Evolutionary conservation across 2,888 invertebrate species (phyloP).

Genomic region (Sarcophaga caerulescens): DNA sequence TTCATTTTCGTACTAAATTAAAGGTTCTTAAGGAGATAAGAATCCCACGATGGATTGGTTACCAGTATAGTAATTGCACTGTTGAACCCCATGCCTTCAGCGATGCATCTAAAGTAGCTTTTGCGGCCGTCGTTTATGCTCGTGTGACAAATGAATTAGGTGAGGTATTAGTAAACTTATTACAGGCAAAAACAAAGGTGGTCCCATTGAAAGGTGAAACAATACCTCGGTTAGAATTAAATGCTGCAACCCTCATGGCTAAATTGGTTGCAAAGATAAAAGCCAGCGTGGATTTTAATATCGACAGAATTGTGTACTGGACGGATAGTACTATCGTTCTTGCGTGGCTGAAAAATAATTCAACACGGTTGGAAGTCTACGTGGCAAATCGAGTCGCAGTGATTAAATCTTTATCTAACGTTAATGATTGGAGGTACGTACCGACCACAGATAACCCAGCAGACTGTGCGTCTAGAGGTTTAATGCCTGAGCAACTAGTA

Average conservation of each 20-base stretch:
- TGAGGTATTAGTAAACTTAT: not conserved
- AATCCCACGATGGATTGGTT: slow-evolving; percentile 49
- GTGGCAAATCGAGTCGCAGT: slow-evolving; percentile 24
- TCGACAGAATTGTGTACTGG: slow-evolving; percentile 24
- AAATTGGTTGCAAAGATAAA: slow-evolving; percentile 1
- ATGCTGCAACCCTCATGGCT: slow-evolving; percentile 5
- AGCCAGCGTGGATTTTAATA: not conserved
- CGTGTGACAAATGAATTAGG: slow-evolving; percentile 13
- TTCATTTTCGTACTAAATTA: slow-evolving; percentile 38
- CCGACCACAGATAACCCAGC: slow-evolving; percentile 6
- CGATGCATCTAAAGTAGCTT: slow-evolving; percentile 55
- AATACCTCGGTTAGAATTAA: slow-evolving; percentile 22
- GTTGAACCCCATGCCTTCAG: slow-evolving; percentile 61
- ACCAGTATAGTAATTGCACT: not conserved
- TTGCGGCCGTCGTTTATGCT: slow-evolving; percentile 53
- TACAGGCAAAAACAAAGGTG: slow-evolving; percentile 29
- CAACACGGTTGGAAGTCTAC: too few species aligned
- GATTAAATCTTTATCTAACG: slow-evolving; percentile 3
- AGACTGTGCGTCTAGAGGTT: slow-evolving; percentile 31
- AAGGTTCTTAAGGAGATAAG: slow-evolving; percentile 39
- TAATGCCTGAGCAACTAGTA: slow-evolving; percentile 29
- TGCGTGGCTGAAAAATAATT: not conserved
- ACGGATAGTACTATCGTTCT: slow-evolving; percentile 36
- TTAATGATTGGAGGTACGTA: slow-evolving; percentile 21
- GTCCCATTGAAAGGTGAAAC: slow-evolving; percentile 28